Evolutionary conservation across 1,140 invertebrate species (phyloP).

Genomic region (Tetranychus urticae): DNA sequence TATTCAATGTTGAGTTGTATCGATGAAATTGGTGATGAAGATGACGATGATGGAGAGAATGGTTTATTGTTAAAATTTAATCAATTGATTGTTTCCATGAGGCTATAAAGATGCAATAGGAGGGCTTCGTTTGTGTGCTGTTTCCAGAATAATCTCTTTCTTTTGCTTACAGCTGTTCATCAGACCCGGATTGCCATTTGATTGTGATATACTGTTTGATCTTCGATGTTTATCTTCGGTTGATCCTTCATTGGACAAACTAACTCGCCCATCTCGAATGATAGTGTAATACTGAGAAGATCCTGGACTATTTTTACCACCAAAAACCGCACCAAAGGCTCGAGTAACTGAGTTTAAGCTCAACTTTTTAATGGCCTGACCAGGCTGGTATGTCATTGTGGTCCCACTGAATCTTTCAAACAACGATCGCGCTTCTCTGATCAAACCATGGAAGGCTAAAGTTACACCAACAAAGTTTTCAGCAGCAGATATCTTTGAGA

Average conservation of each 20-base stretch:
- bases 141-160: neutral
- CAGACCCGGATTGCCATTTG: neutral
- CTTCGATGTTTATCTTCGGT: neutral
- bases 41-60: no score
- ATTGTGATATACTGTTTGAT: neutral
- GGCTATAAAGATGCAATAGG: neutral
- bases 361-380: neutral
- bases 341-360: slow-evolving; percentile 4
- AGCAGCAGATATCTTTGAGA: slow-evolving; percentile 1
- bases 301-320: neutral
- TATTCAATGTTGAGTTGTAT: no score
- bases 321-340: slow-evolving; percentile 3
- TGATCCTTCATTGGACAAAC: neutral
- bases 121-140: neutral
- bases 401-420: neutral
- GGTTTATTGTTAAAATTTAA: neutral
- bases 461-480: slow-evolving; percentile 3
- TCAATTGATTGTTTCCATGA: no score
- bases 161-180: neutral
- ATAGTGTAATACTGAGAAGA: neutral
- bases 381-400: neutral
- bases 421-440: neutral
- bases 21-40: no score
- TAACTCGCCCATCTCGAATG: neutral
- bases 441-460: neutral